These are phyloP conservation scores for Drosophila heteroneura DNA, from an alignment of 2,888 invertebrate species.

Conservation along the genomic window DNA sequence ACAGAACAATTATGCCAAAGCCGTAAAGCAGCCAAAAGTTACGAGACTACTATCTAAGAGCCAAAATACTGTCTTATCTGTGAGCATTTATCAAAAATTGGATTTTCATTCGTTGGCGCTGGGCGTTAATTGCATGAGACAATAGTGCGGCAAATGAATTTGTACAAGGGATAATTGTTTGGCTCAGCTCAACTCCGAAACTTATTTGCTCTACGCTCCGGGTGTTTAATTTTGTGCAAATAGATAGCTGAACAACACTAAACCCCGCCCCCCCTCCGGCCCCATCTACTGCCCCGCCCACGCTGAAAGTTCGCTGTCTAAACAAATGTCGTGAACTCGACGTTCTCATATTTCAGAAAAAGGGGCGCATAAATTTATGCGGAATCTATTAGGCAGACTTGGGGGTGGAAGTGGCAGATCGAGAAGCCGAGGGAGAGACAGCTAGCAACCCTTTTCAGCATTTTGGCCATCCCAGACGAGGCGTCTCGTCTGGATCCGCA, in stretches of 20 bases:
- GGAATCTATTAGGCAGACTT: conserved; percentile 71
- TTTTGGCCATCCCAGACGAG: conserved; percentile 48
- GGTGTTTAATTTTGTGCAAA: conserved; percentile 82
- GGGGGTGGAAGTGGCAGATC: not conserved
- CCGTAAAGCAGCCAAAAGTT: conserved; percentile 75
- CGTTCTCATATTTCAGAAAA: conserved; percentile 77
- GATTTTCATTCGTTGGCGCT: conserved; percentile 64
- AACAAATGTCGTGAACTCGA: conserved; percentile 80
- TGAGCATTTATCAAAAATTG: conserved; percentile 81
- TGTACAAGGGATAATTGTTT: conserved; percentile 80
- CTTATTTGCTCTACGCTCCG: conserved; percentile 68
- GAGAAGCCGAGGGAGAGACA: not conserved
- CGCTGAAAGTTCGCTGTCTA: conserved; percentile 59
- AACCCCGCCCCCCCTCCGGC: not conserved
- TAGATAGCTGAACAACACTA: conserved; percentile 74
- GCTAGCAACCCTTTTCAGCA: conserved; percentile 74
- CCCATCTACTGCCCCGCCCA: conserved; percentile 12
- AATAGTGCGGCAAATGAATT: conserved; percentile 81
- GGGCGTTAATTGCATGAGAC: conserved; percentile 78
- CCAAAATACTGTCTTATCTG: conserved; percentile 50
- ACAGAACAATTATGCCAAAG: conserved; percentile 75
- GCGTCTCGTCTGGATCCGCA: conserved; percentile 50
- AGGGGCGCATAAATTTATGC: conserved; percentile 82
- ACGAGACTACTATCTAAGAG: conserved; percentile 51
- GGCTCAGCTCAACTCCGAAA: conserved; percentile 54